Base-by-base conservation (phyloP, 2,797 vertebrate genomes). In the Manis javanica region DNA sequence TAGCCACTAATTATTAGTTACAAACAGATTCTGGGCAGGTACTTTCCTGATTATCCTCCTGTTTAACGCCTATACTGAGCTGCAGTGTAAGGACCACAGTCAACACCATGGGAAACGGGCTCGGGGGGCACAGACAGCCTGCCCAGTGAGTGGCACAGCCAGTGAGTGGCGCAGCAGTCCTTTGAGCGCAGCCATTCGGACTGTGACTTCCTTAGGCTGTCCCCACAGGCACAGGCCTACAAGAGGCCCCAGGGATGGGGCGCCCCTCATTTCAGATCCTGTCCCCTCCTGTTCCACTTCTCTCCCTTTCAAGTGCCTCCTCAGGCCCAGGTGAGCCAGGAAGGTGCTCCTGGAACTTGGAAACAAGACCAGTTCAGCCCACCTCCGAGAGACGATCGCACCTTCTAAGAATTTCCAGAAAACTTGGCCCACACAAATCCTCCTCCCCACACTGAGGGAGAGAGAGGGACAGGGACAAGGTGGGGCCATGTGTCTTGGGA, bases 221-320 rank as follows among this genome's bases (percentile, higher is more conserved):
- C 7, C 46, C 53, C 19, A 2, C 11, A 34, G 53, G 19, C 51
- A 18, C n/a, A 23, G 0, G 34, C 29, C 1, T 7, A 5, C 9
- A 7, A 29, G 61, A 34, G 29, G 42, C 3, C 0, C 0, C 13
- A 29, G 51, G 14, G 5, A 11, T 1, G 3, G 0, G 0, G 2
- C 6, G 11, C 46, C 46, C n/a, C 42, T n/a, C 15, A 23, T 31
- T 15, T 75, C 34, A 16, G 10, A 51, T 18, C 29, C 46, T 10
- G 23, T 29, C 7, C 34, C 59, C n/a, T 72, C 59, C 66, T 18
- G 5, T 5, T 7, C 10, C 13, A 13, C 9, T 31, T 7, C 42
- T 83, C 63, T 42, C 55, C n/a, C 39, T 34, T 24, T 21, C 8
- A 85, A 69, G 69, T 31, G 77, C 39, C 16, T 19, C 12, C 64